These are phyloP conservation scores for Lanius ludovicianus DNA, from an alignment of 2,113 vertebrate genomes.

Conservation along the genomic window DNA sequence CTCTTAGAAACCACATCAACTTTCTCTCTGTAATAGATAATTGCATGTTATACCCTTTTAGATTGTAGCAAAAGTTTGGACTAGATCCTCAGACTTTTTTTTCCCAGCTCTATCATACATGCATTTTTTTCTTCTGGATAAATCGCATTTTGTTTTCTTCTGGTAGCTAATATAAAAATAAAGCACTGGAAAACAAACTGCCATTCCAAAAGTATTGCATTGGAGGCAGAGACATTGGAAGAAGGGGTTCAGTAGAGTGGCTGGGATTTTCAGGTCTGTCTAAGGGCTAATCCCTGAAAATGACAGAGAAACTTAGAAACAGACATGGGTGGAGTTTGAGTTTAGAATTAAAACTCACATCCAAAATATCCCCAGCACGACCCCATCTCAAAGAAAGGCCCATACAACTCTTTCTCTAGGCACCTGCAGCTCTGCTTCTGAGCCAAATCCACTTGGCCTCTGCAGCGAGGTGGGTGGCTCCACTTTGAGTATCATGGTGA, in stretches of 20 bases:
- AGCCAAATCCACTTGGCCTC: neutral
- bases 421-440: neutral
- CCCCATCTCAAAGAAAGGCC: neutral
- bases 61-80: neutral
- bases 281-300: neutral
- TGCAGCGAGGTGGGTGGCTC: neutral
- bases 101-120: neutral
- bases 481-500: neutral
- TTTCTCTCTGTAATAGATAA: neutral
- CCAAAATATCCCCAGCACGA: neutral
- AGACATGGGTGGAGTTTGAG: fast-evolving
- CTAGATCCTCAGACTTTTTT: neutral
- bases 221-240: neutral
- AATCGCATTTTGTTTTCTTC: neutral
- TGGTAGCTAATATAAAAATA: neutral
- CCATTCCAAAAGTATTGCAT: neutral
- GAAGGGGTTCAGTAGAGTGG: neutral
- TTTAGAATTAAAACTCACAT: neutral
- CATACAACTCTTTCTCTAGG: neutral
- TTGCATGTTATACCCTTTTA: neutral
- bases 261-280: neutral
- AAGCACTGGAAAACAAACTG: neutral
- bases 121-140: neutral
- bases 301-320: neutral
- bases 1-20: neutral